phyloP scores from a whole-genome alignment of 2,113 vertebrate genomes.

The Daboia siamensis region DNA sequence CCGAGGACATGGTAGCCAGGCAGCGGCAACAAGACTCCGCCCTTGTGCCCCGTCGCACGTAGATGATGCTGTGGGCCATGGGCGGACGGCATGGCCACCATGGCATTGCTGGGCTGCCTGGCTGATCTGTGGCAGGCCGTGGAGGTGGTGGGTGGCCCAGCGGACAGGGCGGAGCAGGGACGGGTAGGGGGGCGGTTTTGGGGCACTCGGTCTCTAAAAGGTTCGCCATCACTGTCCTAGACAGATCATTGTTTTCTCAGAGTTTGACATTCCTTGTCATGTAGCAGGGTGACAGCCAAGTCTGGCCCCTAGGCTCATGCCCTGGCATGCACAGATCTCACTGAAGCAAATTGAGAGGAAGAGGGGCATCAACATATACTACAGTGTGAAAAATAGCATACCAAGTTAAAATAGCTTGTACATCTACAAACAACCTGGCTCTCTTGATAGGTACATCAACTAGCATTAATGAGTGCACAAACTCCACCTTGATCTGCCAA shows the following conservation, averaged over 20 bases:
- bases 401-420: background rate
- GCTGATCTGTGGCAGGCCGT: too few species aligned
- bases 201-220: too few species aligned
- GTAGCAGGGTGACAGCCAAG: background rate
- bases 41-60: too few species aligned
- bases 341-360: background rate
- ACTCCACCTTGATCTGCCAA: background rate
- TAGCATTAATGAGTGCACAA: background rate
- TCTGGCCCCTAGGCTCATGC: background rate
- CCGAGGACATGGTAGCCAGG: too few species aligned
- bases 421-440: background rate
- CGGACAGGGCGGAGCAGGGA: too few species aligned
- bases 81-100: too few species aligned
- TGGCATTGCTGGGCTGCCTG: too few species aligned
- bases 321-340: background rate
- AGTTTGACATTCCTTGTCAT: background rate
- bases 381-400: background rate
- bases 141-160: too few species aligned
- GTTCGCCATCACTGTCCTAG: background rate
- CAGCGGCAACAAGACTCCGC: too few species aligned
- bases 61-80: too few species aligned
- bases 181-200: too few species aligned
- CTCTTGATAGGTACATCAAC: background rate
- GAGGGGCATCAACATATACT: background rate
- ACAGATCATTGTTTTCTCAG: background rate